Evolutionary conservation across 2,113 vertebrate species (phyloP).

Genomic region (Otocyon megalotis): DNA sequence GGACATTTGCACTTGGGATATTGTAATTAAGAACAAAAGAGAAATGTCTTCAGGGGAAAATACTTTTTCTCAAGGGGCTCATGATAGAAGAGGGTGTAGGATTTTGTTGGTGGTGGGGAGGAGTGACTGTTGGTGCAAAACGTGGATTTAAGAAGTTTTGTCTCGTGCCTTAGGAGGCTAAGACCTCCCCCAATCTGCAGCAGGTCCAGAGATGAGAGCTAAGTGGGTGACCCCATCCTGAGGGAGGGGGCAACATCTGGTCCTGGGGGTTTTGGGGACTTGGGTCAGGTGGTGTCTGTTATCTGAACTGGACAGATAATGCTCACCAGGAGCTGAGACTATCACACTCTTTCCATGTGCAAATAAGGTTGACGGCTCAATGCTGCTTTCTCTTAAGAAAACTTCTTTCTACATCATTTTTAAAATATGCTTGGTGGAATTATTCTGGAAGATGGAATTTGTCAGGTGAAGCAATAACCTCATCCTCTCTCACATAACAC

Average conservation of each 20-base stretch:
- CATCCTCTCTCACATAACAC: background rate
- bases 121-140: background rate
- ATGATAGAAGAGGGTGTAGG: background rate
- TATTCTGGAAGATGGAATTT: background rate
- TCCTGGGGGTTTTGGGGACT: background rate
- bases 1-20: background rate
- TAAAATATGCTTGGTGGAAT: background rate
- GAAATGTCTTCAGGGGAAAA: background rate
- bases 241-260: background rate
- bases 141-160: background rate
- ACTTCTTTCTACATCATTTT: background rate
- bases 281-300: background rate
- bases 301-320: background rate
- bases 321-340: background rate
- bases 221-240: background rate
- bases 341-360: background rate
- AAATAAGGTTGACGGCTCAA: background rate
- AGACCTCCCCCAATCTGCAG: background rate
- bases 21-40: background rate
- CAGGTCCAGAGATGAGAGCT: background rate
- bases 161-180: background rate
- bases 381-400: background rate
- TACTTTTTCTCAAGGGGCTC: background rate
- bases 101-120: background rate
- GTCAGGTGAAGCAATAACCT: background rate